Base-by-base conservation (phyloP, 2,888 invertebrate genomes). In the Cotesia congregata region DNA sequence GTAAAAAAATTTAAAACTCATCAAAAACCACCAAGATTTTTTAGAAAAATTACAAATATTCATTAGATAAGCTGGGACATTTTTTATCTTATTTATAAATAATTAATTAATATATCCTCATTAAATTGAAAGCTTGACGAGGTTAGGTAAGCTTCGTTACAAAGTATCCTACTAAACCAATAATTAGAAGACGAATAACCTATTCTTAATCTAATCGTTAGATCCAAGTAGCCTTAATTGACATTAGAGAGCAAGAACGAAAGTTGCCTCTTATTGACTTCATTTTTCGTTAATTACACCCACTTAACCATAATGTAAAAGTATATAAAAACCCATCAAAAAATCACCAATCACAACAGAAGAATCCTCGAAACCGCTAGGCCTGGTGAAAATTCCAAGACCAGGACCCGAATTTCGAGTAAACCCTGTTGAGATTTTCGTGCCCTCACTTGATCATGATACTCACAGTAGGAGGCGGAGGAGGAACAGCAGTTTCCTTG, bases 401-500 rank as follows among this genome's bases (percentile, higher is more conserved):
- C 83, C 86, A 86, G 77, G 82, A 84, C 68, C 87, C 85, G 82
- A 87, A 88, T 82, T 83, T 88, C 84, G 87, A 88, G 84, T 86
- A 87, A 84, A 85, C 86, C 82, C 87, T 87, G 85, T 85, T 86
- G 79, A 87, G 83, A 81, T 85, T 88, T 84, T 88, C 87, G 86
- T 86, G 86, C 83, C 86, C 86, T 88, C 86, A 88, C 85, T 88
- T 87, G 78, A 88, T 88, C 86, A 88, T 86, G 78, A 89, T 89
- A 89, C 89, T 89, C 84, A 89, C 89, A 83, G 86, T 84, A 79
- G 87, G 84, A 64, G 86, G 85, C 82, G 86, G 86, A 82, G 86
- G 88, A 79, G 86, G 78, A 77, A 88, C 67, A 59, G 80, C 75
- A 78, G 85, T 84, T 76, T 89, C 88, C 78, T 88, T 87, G 12